Evolutionary conservation across 2,888 invertebrate genomes (phyloP).

Genomic region (Leptura quadrifasciata): DNA sequence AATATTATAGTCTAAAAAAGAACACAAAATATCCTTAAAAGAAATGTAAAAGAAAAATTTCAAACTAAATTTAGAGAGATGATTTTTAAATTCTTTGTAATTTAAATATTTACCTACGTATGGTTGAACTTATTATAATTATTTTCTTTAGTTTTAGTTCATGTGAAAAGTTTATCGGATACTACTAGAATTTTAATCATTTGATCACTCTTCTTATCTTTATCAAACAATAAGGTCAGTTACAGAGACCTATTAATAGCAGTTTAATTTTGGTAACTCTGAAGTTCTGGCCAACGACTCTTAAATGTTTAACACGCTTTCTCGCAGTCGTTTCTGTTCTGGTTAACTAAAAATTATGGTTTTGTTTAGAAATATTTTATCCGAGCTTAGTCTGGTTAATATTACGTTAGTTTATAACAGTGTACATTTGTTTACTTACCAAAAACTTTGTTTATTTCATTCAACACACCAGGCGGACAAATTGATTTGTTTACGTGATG

Average conservation of each 20-base stretch:
- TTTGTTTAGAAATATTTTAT: slow-evolving; percentile 45
- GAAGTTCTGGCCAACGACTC: neutral
- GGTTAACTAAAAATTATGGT: slow-evolving; percentile 33
- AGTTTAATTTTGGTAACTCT: neutral
- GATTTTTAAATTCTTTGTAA: no score
- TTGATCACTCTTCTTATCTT: neutral
- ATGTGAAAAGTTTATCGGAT: neutral
- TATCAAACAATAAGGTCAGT: neutral
- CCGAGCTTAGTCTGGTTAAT: slow-evolving; percentile 62
- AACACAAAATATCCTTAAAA: no score
- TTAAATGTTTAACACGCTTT: slow-evolving; percentile 2
- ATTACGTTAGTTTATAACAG: slow-evolving; percentile 60
- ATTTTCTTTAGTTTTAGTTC: no score
- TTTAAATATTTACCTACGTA: no score
- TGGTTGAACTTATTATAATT: no score
- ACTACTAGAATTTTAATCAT: neutral
- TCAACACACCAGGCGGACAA: slow-evolving; percentile 59
- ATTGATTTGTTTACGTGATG: slow-evolving; percentile 67
- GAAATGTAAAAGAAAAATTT: no score
- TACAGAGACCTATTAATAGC: neutral
- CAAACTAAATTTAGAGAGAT: no score
- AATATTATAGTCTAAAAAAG: no score
- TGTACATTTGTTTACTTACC: slow-evolving; percentile 64
- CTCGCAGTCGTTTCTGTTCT: slow-evolving; percentile 14
- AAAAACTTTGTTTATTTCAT: slow-evolving; percentile 59